These are phyloP conservation scores for Ichneumoninae sp. DNA, from an alignment of 2,888 invertebrate species.

Conservation along the genomic window DNA sequence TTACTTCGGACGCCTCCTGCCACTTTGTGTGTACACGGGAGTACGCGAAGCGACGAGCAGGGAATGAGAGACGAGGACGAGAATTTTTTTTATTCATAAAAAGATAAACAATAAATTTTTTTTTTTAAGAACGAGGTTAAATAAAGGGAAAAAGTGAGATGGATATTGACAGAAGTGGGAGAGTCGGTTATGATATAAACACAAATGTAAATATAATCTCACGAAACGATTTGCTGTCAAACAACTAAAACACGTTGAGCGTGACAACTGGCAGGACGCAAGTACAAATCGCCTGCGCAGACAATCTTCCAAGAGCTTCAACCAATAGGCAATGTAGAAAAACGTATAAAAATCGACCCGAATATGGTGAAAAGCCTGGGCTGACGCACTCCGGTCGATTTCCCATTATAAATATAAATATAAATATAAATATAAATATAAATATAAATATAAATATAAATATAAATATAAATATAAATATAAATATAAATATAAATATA, in stretches of 20 bases:
- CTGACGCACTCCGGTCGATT: too few relatives aligned
- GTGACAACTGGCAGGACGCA: too few relatives aligned
- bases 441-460: slow-evolving; percentile 11
- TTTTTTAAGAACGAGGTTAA: slow-evolving; percentile 8
- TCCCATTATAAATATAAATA: not conserved
- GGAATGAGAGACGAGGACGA: slow-evolving; percentile 19
- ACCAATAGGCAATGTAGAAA: too few relatives aligned
- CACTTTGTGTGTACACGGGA: slow-evolving; percentile 59
- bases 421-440: not conserved
- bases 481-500: not conserved
- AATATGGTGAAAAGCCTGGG: too few relatives aligned
- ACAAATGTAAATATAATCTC: not conserved
- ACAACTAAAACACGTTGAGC: too few relatives aligned
- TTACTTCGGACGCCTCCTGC: slow-evolving; percentile 75
- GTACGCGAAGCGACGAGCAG: slow-evolving; percentile 30
- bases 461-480: not conserved
- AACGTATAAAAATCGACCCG: too few relatives aligned
- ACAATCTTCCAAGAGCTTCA: too few relatives aligned
- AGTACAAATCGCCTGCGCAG: too few relatives aligned
- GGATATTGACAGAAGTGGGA: slow-evolving; percentile 53
- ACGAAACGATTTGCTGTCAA: not conserved
- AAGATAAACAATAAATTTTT: slow-evolving; percentile 26
- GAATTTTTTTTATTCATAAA: slow-evolving; percentile 11
- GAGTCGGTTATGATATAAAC: slow-evolving; percentile 47
- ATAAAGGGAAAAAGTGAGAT: slow-evolving; percentile 51